Base-by-base conservation (phyloP, 2,797 vertebrate species). In the Bradypus variegatus region DNA sequence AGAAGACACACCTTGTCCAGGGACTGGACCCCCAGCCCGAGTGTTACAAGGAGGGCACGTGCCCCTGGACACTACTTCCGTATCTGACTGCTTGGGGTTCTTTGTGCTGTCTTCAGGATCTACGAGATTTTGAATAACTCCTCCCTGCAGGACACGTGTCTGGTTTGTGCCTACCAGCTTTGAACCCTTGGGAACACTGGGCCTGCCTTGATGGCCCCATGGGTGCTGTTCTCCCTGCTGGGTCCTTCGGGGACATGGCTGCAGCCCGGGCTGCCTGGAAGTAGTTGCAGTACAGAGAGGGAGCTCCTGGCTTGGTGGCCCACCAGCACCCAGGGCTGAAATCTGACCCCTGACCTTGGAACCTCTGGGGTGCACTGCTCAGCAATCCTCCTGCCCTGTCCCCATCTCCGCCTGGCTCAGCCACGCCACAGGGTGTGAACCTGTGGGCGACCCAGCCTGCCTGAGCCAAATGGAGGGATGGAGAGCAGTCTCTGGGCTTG, bases 1-100 rank as follows among this genome's bases (percentile, higher is more conserved):
- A 53, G 5, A 25, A 0, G 27, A 41, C 0, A 16, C 0, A 2
- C n/a, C 29, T 29, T 64, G 60, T 64, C 38, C 29, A 9, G 45
- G 41, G 38, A 41, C 60, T 65, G 60, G 38, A 19, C 27, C 6
- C 29, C 14, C 38, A 11, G 19, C 36, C 53, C 13, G n/a, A 25
- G 62, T 27, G 16, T 29, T 38, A 23, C 0, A 2, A n/a, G 86
- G 21, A 58, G 21, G 21, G 19, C 21, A 33, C 3, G 21, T 5
- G 3, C 36, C 27, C 19, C 62, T 18, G 13, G 69, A 38, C 8
- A 8, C 36, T 38, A 3, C 0, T 2, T 62, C 62, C 55, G 16
- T 18, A 31, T 78, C n/a, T 1, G 2, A 23, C 18, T 21, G 1
- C 25, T 45, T 9, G 2, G 14, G 29, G 62, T 16, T 50, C 53